These are phyloP conservation scores for Drosophila picticornis DNA, from an alignment of 2,888 invertebrate genomes.

Conservation along the genomic window DNA sequence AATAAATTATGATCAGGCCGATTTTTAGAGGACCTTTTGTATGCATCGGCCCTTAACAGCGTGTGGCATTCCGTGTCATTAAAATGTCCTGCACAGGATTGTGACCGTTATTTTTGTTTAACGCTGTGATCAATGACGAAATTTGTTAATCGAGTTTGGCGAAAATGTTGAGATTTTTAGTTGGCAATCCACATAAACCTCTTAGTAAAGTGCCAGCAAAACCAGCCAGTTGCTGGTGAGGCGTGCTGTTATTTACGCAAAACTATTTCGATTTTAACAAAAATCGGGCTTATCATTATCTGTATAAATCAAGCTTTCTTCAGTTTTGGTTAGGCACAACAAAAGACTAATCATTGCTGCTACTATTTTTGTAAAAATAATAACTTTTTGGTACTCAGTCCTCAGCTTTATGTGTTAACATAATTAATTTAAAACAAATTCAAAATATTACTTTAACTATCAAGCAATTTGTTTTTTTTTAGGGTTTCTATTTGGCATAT, in stretches of 20 bases:
- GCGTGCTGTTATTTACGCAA: not conserved
- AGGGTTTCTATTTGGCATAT: not conserved
- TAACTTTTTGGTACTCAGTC: not conserved
- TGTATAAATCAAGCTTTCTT: not conserved
- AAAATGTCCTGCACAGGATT: constrained; percentile 45
- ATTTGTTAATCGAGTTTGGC: constrained; percentile 21
- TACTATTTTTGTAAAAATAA: not conserved
- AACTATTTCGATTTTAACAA: not conserved
- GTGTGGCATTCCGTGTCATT: constrained; percentile 37
- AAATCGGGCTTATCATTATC: not conserved
- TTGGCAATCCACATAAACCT: constrained; percentile 13
- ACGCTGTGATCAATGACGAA: not conserved
- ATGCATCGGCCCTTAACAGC: constrained; percentile 26
- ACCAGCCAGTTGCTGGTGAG: not conserved
- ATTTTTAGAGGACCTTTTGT: constrained; percentile 61
- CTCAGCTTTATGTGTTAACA: not conserved
- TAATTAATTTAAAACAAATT: not conserved
- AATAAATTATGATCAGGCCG: constrained; percentile 82
- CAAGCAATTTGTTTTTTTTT: not conserved
- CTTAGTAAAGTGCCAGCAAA: not conserved
- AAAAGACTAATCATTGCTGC: not conserved
- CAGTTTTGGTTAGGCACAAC: not conserved
- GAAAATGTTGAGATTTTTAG: constrained; percentile 14
- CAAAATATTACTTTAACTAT: not conserved
- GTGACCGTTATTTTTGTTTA: constrained; percentile 29